These are phyloP conservation scores for Lophotriccus pileatus DNA, from an alignment of 2,797 vertebrate genomes.

Conservation along the genomic window DNA sequence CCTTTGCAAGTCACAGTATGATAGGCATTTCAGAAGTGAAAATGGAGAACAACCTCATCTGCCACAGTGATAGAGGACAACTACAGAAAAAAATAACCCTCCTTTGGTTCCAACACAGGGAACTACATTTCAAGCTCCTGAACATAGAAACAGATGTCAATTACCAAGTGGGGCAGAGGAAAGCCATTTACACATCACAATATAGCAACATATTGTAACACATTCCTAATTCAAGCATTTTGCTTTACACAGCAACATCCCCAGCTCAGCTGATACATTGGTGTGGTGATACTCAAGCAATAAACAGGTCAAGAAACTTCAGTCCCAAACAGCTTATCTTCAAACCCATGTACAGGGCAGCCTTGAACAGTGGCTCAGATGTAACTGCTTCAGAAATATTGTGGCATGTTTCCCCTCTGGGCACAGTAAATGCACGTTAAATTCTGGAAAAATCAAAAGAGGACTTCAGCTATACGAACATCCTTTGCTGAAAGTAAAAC, in stretches of 20 bases:
- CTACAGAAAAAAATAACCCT: neutral
- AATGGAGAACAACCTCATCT: neutral
- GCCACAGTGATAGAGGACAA: neutral
- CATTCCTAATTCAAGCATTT: neutral
- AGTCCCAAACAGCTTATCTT: neutral
- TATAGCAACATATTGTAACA: neutral
- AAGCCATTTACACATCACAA: neutral
- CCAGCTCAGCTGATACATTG: neutral
- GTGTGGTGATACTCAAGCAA: neutral
- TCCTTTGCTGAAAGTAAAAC: neutral
- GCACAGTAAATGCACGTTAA: neutral
- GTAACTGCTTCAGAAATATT: neutral
- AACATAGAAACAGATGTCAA: neutral
- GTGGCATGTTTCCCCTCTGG: neutral
- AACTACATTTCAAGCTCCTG: neutral
- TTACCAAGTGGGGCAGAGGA: neutral
- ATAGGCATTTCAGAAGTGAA: neutral
- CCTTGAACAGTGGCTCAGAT: neutral
- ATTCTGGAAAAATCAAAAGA: neutral
- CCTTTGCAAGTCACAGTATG: neutral
- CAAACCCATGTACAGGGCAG: neutral
- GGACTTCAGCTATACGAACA: neutral
- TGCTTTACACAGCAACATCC: neutral
- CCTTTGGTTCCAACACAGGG: neutral
- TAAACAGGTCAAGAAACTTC: neutral